A percentile compares a stretch with the other conserved stretches of the same genome.
Evolutionary conservation across 92 coral and sea anemone species (phyloP).

Genomic region (Heteractis magnifica): DNA sequence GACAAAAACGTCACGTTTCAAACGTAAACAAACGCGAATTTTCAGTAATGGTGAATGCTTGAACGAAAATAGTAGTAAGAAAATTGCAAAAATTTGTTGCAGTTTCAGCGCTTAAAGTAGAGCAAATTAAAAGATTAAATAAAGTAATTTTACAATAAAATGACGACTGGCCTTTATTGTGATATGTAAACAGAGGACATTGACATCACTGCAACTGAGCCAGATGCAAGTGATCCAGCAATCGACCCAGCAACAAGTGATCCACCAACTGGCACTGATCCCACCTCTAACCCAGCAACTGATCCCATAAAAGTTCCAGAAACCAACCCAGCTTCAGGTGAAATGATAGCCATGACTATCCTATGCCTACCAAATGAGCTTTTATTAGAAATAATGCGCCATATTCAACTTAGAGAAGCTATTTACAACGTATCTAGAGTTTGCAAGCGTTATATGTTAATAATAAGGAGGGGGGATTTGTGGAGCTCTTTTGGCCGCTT

Average conservation of each 20-base stretch:
- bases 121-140: not conserved
- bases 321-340: slow-evolving; percentile 2
- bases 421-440: slow-evolving; percentile 4
- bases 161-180: slow-evolving; percentile 7
- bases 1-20: too few species aligned
- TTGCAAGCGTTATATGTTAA: not conserved
- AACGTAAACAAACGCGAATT: too few species aligned
- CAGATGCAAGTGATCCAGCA: slow-evolving; percentile 7
- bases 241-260: slow-evolving; percentile 5
- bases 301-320: not conserved
- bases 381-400: slow-evolving; percentile 3
- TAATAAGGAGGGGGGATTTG: not conserved
- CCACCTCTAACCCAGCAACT: too few species aligned
- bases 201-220: slow-evolving; percentile 7
- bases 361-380: not conserved
- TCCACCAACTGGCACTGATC: too few species aligned
- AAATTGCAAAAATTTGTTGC: too few species aligned
- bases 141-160: slow-evolving; percentile 1
- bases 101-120: too few species aligned
- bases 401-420: not conserved
- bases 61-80: too few species aligned
- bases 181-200: slow-evolving; percentile 15
- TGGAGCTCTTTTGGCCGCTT: slow-evolving; percentile 1
- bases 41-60: too few species aligned
- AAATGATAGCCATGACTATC: not conserved